These are phyloP conservation scores for Allacma fusca DNA, from an alignment of 2,888 invertebrate genomes.

Conservation along the genomic window DNA sequence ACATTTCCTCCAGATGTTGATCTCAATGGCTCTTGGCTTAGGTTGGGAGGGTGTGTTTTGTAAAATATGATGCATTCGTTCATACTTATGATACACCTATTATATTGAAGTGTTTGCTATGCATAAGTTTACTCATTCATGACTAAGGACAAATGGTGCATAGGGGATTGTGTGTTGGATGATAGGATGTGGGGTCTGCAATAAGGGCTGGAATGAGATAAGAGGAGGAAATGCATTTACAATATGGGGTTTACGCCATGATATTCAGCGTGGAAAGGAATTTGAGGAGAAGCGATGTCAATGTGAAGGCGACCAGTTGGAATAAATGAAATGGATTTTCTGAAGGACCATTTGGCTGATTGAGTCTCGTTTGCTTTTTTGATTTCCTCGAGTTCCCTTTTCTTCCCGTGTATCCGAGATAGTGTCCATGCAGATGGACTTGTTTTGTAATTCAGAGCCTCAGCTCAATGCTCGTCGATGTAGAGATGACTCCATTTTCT, in stretches of 20 bases:
- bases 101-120: no score
- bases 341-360: slow-evolving; percentile 36
- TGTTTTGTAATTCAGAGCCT: slow-evolving; percentile 13
- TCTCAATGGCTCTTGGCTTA: no score
- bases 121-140: no score
- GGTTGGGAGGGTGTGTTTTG: no score
- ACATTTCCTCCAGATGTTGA: no score
- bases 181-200: background rate
- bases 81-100: no score
- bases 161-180: background rate
- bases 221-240: background rate
- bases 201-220: background rate
- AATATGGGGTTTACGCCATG: background rate
- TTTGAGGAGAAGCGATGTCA: background rate
- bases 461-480: background rate
- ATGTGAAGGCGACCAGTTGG: slow-evolving; percentile 17
- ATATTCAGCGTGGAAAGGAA: background rate
- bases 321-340: slow-evolving; percentile 25
- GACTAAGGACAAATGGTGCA: no score
- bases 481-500: background rate
- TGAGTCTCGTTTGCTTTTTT: slow-evolving; percentile 32
- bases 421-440: slow-evolving; percentile 29
- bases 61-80: no score
- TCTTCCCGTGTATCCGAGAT: background rate
- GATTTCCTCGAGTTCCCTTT: background rate